These are phyloP conservation scores for Tuta absoluta DNA, from an alignment of 2,888 invertebrate genomes.

Conservation along the genomic window DNA sequence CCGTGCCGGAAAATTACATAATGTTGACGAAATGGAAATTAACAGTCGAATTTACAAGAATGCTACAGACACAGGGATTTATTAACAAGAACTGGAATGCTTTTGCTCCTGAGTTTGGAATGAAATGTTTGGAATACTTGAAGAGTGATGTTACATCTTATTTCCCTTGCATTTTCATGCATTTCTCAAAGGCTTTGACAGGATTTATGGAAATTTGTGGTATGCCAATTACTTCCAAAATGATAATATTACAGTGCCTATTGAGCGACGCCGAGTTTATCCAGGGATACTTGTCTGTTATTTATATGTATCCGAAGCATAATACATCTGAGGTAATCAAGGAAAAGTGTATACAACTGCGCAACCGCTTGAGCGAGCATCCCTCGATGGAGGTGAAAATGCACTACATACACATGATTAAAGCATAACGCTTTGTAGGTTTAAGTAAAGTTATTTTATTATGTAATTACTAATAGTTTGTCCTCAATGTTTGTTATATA, in stretches of 20 bases:
- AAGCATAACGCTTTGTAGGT: background rate
- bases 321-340: slow-evolving; percentile 28
- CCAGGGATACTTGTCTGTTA: slow-evolving; percentile 49
- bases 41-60: slow-evolving; percentile 37
- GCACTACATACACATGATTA: slow-evolving; percentile 6
- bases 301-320: slow-evolving; percentile 39
- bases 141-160: slow-evolving; percentile 50
- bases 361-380: slow-evolving; percentile 40
- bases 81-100: slow-evolving; percentile 38
- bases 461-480: background rate
- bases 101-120: slow-evolving; percentile 47
- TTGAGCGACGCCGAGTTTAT: slow-evolving; percentile 45
- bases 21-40: slow-evolving; percentile 45
- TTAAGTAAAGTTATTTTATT: background rate
- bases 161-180: slow-evolving; percentile 55
- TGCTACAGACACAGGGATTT: slow-evolving; percentile 42
- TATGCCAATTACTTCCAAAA: slow-evolving; percentile 24
- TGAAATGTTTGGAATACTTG: slow-evolving; percentile 48
- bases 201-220: slow-evolving; percentile 27
- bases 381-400: slow-evolving; percentile 47
- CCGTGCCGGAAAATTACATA: background rate
- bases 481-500: too few species aligned
- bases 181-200: slow-evolving; percentile 48
- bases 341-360: slow-evolving; percentile 31
- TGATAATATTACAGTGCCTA: slow-evolving; percentile 28